Base-by-base conservation (phyloP, 2,113 vertebrate species). In the Pipra filicauda region DNA sequence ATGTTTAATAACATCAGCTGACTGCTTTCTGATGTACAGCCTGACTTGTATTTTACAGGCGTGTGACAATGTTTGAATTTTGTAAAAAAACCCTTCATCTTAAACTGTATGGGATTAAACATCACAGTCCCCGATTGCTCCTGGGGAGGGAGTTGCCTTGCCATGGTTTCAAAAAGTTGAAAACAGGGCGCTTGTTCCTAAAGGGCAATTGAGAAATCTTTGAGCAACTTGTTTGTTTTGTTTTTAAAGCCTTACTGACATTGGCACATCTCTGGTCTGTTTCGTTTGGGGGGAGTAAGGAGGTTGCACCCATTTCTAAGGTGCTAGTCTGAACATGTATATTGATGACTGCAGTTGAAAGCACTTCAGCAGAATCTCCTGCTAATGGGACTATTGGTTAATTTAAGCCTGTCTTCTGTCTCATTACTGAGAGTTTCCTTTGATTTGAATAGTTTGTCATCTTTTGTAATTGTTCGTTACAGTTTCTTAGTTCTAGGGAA, bases 161-260 rank as follows among this genome's bases (percentile, higher is more conserved):
- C 37, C 9, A 0, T 27, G 43, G 8, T 69, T 89, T 87, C 81
- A 92, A 41, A 65, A 87, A 91, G 79, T 66, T 89, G 77, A 95
- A 91, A 94, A 52, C 52, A 49, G 65, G 73, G 5, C 52, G 59
- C 17, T 69, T 91, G 37, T 88, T 95, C 80, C 91, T 61, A 65
- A 85, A 91, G 77, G 73, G 62, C 80, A 72, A 26, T 75, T 91
- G 44, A 66, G 91, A 94, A 97, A 67, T 93, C 91, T 88, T 80
- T 15, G 2, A 88, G 71, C 75, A 75, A 69, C 54, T 90, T 86
- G 85, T 94, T 94, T 94, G 71, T 65, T 92, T 92, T 91, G 55
- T 31, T 92, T 93, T 66, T 66, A 75, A 80, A 92, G 37, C 71
- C n/a, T 65, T 66, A 43, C 1, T 79, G 73, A 62, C 54, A 15